These are phyloP conservation scores for Melinopterus prodromus DNA, from an alignment of 2,888 invertebrate genomes.

Conservation along the genomic window DNA sequence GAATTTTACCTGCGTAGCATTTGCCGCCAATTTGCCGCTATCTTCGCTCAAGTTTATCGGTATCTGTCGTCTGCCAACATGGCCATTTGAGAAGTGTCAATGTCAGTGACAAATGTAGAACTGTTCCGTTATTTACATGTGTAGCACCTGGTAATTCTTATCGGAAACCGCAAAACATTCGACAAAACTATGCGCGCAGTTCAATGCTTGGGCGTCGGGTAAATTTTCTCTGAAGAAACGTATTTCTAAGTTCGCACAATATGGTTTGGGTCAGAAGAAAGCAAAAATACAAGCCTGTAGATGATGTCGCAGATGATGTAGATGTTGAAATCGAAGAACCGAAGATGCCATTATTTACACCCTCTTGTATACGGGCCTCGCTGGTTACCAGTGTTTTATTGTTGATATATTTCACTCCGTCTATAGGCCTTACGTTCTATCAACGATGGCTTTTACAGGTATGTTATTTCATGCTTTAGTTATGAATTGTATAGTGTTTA, in stretches of 20 bases:
- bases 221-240: not conserved
- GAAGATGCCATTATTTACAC: constrained; percentile 51
- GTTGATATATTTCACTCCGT: constrained; percentile 86
- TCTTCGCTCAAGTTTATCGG: constrained; percentile 12
- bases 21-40: constrained; percentile 22
- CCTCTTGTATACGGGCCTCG: constrained; percentile 56
- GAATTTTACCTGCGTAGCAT: not conserved
- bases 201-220: constrained; percentile 7
- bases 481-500: not conserved
- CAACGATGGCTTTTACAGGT: constrained; percentile 93
- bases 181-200: constrained; percentile 10
- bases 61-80: constrained; percentile 23
- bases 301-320: constrained; percentile 51
- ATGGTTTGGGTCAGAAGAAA: constrained; percentile 50
- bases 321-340: constrained; percentile 47
- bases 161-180: constrained; percentile 17
- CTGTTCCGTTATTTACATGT: not conserved
- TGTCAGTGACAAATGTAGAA: constrained; percentile 29
- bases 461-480: constrained; percentile 39
- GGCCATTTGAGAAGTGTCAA: constrained; percentile 29
- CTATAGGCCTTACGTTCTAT: constrained; percentile 96
- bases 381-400: constrained; percentile 66
- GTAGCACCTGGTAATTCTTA: not conserved
- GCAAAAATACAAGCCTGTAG: constrained; percentile 52
- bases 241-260: constrained; percentile 35